Percentiles rank a stretch among this genome's conserved stretches.
These are phyloP conservation scores for Strix aluco DNA, from an alignment of 2,113 vertebrate species.

Conservation along the genomic window DNA sequence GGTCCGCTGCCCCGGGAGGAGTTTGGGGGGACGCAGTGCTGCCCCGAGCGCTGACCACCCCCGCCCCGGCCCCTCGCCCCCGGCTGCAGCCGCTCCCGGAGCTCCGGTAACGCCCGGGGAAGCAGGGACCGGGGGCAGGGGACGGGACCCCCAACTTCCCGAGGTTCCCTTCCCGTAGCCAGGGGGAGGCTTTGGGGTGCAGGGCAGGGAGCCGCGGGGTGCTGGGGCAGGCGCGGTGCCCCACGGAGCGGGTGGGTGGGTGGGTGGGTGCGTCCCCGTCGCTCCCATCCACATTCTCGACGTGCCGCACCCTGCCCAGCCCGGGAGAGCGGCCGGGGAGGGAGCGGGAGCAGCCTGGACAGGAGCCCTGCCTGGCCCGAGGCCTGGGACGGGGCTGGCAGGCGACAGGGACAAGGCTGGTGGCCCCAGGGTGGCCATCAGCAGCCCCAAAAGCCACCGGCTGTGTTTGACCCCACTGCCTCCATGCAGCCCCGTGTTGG, in stretches of 20 bases:
- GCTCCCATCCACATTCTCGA: slow-evolving; percentile 60
- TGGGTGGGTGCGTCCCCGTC: slow-evolving; percentile 41
- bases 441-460: neutral
- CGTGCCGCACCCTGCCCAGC: slow-evolving; percentile 59
- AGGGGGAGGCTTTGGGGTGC: neutral
- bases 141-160: neutral
- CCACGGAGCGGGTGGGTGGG: neutral
- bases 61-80: neutral
- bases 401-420: neutral
- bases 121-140: neutral
- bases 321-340: neutral
- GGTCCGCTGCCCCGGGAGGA: neutral
- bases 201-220: neutral
- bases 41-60: neutral
- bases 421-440: neutral
- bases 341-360: neutral
- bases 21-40: neutral
- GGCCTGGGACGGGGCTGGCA: neutral
- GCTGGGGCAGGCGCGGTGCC: neutral
- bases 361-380: neutral
- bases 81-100: neutral
- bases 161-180: neutral
- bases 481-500: fast-evolving
- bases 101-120: neutral
- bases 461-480: neutral